phyloP scores from a whole-genome alignment of 2,888 invertebrate species.

The Hermodice carunculata region DNA sequence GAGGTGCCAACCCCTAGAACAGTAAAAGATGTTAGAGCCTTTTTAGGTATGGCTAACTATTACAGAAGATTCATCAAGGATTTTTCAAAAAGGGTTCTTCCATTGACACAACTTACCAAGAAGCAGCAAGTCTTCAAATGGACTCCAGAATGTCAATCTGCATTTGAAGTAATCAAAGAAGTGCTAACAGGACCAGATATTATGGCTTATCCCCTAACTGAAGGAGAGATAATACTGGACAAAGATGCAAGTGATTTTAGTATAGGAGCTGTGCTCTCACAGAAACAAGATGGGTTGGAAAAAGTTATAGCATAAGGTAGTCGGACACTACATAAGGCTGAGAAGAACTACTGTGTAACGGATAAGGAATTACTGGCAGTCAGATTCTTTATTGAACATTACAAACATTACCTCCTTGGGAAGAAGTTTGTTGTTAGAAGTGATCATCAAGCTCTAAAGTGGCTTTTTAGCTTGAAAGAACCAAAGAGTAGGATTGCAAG shows the following conservation, averaged over 20 bases:
- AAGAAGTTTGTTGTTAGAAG: neutral
- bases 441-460: neutral
- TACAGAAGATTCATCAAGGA: neutral
- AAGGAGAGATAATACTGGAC: too few species aligned
- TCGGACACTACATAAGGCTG: neutral
- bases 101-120: neutral
- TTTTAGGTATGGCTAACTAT: neutral
- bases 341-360: neutral
- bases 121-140: neutral
- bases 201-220: too few species aligned
- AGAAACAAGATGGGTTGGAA: neutral
- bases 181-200: too few species aligned
- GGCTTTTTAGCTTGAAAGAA: neutral
- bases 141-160: too few species aligned
- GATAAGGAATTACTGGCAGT: neutral
- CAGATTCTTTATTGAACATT: neutral
- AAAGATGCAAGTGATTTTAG: neutral
- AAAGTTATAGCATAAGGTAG: constrained; percentile 1
- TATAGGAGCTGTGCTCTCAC: neutral
- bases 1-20: neutral
- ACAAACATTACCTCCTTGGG: neutral
- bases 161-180: too few species aligned
- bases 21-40: neutral
- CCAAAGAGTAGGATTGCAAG: neutral
- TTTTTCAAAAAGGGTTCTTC: neutral